Evolutionary conservation across 2,113 vertebrate species (phyloP).

Genomic region (Hippopotamus amphibius): DNA sequence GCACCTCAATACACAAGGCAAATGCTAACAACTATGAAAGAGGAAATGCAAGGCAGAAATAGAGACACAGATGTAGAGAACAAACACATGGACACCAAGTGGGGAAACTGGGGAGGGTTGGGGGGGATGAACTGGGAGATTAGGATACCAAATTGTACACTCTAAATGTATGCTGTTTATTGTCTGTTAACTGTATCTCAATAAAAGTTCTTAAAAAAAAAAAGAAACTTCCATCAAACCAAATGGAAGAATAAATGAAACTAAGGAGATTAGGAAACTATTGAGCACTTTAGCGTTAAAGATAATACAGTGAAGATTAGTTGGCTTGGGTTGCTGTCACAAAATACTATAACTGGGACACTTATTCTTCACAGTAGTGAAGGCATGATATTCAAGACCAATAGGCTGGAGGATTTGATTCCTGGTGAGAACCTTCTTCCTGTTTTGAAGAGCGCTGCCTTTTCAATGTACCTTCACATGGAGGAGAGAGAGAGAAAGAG

Average conservation of each 20-base stretch:
- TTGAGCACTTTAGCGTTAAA: neutral
- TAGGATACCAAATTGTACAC: no score
- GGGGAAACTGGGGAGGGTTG: no score
- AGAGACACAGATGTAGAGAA: no score
- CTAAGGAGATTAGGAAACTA: neutral
- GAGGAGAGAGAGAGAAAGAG: neutral
- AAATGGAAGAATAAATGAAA: slow-evolving; percentile 14
- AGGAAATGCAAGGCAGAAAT: no score
- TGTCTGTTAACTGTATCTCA: no score
- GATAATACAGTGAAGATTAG: neutral
- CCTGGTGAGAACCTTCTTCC: neutral
- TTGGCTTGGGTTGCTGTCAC: neutral
- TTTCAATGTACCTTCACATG: neutral
- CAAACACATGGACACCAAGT: no score
- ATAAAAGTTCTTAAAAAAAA: no score
- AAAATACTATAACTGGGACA: neutral
- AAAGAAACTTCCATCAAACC: neutral
- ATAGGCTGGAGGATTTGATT: neutral
- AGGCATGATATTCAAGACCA: neutral
- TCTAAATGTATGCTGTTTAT: no score
- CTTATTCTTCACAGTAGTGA: neutral
- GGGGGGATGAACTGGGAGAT: no score
- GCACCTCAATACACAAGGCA: no score
- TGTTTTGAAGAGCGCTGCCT: neutral
- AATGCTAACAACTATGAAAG: no score